Percentiles rank a stretch among this genome's conserved stretches.
phyloP scores from a whole-genome alignment of 1,140 invertebrate species.

The Pteromalus puparum region DNA sequence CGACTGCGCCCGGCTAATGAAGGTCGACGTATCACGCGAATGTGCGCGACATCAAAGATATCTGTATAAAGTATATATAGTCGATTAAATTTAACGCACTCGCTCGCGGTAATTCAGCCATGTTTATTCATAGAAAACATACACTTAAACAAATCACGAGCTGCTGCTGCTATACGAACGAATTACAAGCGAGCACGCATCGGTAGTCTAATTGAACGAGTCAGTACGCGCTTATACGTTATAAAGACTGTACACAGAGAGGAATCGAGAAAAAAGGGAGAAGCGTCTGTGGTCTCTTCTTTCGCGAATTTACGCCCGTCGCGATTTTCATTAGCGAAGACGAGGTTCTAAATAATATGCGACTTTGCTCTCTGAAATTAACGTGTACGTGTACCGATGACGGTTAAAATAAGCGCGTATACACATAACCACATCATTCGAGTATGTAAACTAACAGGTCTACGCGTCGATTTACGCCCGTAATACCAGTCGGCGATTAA shows the following conservation, averaged over 20 bases:
- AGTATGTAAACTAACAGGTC: background rate
- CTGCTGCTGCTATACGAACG: background rate
- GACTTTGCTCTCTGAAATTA: background rate
- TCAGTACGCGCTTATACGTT: background rate
- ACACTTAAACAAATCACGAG: conserved; percentile 8
- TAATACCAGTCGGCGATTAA: conserved; percentile 6
- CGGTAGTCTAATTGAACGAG: background rate
- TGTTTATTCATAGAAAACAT: conserved; percentile 17
- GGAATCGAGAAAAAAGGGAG: background rate
- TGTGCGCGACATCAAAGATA: too few relatives aligned
- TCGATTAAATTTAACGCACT: conserved; percentile 32
- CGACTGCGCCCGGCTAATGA: too few relatives aligned
- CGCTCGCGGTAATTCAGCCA: background rate
- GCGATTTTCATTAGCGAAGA: background rate
- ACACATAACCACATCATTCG: background rate
- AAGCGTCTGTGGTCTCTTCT: background rate
- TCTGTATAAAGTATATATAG: background rate
- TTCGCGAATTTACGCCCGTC: background rate
- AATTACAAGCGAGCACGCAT: background rate
- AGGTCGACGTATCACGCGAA: too few relatives aligned
- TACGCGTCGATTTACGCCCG: background rate
- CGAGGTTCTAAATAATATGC: background rate
- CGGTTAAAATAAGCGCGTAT: too few relatives aligned
- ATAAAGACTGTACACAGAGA: background rate
- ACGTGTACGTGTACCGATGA: background rate